Base-by-base conservation (phyloP, 2,113 vertebrate species). In the Paratilapia polleni region DNA sequence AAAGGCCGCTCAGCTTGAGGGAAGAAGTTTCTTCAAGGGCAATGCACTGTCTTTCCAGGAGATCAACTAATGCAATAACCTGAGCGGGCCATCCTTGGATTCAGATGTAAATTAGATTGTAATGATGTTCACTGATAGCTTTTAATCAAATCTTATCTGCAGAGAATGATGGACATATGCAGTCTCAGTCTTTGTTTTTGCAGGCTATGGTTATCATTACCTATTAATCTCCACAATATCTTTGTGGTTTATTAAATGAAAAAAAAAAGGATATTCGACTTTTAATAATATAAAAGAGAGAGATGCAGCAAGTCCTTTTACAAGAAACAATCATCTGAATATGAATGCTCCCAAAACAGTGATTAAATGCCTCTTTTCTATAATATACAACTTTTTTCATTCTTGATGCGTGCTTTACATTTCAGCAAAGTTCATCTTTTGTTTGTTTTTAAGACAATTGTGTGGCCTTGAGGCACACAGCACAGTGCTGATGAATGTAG, bases 81-180 rank as follows among this genome's bases (percentile, higher is more conserved):
- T 41, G 43, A 87, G 61, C 7, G 24, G 68, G 81, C 52, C 58
- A 75, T 22, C 38, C 62, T 81, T 56, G 66, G 80, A 83, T 87
- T 54, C 28, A 66, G 56, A 86, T 77, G 79, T 77, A 86, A 77
- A 89, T 87, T 64, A 38, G 17, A 80, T 59, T 17, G 22, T 87
- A 83, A 88, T 83, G 77, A 81, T 61, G 56, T 87, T 76, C 59
- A 4, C 78, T 80, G 81, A 62, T 81, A 57, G 78, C 81, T 79
- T 83, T 86, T 88, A 81, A 90, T 87, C 85, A 86, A 86, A 86
- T 88, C 43, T 66, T 61, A 77, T 83, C 76, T 66, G 57, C 38
- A 41, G 80, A 49, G 59, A 54, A 52, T 8, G 54, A 77, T 43
- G 79, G 49, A 85, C 49, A 19, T 38, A 15, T 43, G 31, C 56